These are phyloP conservation scores for Labia minor DNA, from an alignment of 2,888 invertebrate genomes.

Conservation along the genomic window DNA sequence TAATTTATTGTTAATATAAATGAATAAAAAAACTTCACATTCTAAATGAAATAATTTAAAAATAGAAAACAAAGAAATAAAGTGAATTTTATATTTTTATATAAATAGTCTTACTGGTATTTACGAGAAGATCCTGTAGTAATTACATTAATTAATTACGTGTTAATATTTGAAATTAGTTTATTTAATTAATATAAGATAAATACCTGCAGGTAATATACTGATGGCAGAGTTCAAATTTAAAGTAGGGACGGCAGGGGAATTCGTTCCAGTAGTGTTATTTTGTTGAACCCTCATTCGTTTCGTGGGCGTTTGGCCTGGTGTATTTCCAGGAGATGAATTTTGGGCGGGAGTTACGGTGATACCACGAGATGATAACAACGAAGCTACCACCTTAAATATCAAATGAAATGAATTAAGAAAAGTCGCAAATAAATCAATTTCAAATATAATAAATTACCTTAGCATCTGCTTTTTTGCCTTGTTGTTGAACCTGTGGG, in stretches of 20 bases:
- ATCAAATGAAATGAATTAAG: constrained; percentile 46
- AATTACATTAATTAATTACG: too few relatives aligned
- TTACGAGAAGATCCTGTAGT: too few relatives aligned
- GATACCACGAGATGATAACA: constrained; percentile 64
- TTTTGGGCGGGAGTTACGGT: constrained; percentile 49
- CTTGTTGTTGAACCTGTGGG: background rate
- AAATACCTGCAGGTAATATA: constrained; percentile 42
- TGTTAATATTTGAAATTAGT: too few relatives aligned
- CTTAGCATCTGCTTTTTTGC: background rate
- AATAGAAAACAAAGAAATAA: too few relatives aligned
- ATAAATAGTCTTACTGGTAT: too few relatives aligned
- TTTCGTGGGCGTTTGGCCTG: constrained; percentile 39
- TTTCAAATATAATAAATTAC: background rate
- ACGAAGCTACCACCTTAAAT: constrained; percentile 66
- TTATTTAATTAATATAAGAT: background rate
- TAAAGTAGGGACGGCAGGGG: constrained; percentile 35
- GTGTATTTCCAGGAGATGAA: constrained; percentile 17
- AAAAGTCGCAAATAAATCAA: too few relatives aligned
- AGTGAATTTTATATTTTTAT: too few relatives aligned
- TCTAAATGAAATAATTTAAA: too few relatives aligned
- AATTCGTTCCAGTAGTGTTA: constrained; percentile 26
- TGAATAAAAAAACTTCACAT: too few relatives aligned
- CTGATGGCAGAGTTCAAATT: constrained; percentile 51
- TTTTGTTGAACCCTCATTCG: constrained; percentile 16
- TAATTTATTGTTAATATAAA: too few relatives aligned